phyloP scores from a whole-genome alignment of 2,113 vertebrate species.

The Hassar affinis region DNA sequence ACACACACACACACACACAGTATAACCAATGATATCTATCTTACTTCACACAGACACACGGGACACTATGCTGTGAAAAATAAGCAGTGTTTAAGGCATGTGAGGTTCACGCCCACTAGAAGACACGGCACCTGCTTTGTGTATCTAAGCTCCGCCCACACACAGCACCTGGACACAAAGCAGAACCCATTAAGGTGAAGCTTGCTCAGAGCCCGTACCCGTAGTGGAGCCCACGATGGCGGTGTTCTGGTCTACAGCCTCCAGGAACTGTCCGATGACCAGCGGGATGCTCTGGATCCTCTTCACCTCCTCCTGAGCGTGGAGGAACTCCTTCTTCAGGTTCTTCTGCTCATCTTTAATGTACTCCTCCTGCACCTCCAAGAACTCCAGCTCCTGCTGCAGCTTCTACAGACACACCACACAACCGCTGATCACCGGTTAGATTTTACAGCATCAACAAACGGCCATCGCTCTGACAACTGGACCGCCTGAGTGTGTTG shows the following conservation, averaged over 20 bases:
- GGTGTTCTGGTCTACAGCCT: constrained; percentile 94
- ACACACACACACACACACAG: background rate
- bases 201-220: no score
- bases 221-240: constrained; percentile 94
- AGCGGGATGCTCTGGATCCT: constrained; percentile 93
- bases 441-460: background rate
- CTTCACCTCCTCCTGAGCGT: constrained; percentile 94
- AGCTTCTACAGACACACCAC: constrained; percentile 74
- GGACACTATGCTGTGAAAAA: no score
- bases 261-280: constrained; percentile 92
- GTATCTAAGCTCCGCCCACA: background rate
- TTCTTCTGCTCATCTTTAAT: constrained; percentile 96
- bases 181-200: no score
- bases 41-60: no score
- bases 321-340: constrained; percentile 93
- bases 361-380: constrained; percentile 94
- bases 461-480: no score
- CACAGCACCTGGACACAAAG: background rate
- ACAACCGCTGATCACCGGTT: no score
- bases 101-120: background rate
- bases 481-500: no score
- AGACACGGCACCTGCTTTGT: background rate
- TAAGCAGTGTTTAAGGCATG: background rate
- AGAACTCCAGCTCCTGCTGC: constrained; percentile 92
- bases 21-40: background rate